A percentile compares a stretch with the other conserved stretches of the same genome.
These are phyloP conservation scores for Cremastinae sp. DNA, from an alignment of 2,888 invertebrate genomes.

Conservation along the genomic window DNA sequence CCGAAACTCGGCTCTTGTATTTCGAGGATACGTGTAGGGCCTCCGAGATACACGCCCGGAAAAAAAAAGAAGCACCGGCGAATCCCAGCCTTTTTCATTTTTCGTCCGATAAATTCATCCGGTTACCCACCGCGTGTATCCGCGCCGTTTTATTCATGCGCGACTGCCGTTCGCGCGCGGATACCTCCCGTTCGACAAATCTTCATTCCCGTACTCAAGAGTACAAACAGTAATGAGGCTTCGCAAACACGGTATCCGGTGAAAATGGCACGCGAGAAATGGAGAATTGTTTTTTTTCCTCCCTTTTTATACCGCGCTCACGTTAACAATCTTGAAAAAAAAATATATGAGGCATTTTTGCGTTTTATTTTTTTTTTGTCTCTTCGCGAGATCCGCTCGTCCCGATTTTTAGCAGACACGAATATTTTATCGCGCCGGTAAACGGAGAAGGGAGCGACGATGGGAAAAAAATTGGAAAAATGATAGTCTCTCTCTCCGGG, in stretches of 20 bases:
- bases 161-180: slow-evolving; percentile 1
- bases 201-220: slow-evolving; percentile 14
- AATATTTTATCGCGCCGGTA: too few species aligned
- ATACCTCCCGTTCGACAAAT: slow-evolving; percentile 28
- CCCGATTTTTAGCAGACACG: too few species aligned
- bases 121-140: slow-evolving; percentile 15
- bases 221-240: slow-evolving; percentile 13
- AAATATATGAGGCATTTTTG: too few species aligned
- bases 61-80: background rate
- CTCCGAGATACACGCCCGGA: background rate
- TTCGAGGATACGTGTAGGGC: background rate
- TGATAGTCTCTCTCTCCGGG: slow-evolving; percentile 15
- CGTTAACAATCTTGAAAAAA: background rate
- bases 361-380: background rate
- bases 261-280: background rate
- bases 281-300: background rate
- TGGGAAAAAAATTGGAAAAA: background rate
- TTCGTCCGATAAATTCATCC: slow-evolving; percentile 27
- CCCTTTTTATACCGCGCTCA: background rate
- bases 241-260: background rate
- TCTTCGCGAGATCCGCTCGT: background rate
- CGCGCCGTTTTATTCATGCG: background rate
- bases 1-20: slow-evolving; percentile 5
- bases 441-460: background rate
- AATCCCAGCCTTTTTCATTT: slow-evolving; percentile 14